Base-by-base conservation (phyloP, 2,797 vertebrate species). In the Aphelocoma californica region DNA sequence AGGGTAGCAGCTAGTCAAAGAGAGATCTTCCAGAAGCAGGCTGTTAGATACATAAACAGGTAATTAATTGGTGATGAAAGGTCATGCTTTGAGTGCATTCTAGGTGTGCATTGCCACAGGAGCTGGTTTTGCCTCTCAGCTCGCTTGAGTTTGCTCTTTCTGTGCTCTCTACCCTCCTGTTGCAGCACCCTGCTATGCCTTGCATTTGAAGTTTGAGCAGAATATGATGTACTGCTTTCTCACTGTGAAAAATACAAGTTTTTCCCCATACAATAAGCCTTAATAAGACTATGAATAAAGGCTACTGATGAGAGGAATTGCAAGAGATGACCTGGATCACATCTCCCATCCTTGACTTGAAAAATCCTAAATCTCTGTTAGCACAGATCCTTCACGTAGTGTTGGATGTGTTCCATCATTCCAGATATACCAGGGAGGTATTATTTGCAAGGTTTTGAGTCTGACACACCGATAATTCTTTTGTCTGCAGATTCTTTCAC, bases 291-390 rank as follows among this genome's bases (percentile, higher is more conserved):
- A 80, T 51, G 45, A 66, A 80, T 91, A 74, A 78, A 84, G 36
- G 66, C 51, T 93, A 7, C 75, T 73, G 65, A 54, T 51, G 65
- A 45, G 69, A 80, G 38, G 14, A 77, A 80, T 96, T 93, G 61
- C 56, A 95, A 86, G 86, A 94, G 73, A 69, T 38, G 75, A 92
- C 92, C 32, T 69, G 88, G 94, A 88, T 88, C 70, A 90, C 64
- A 97, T 81, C 87, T 97, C 96, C 97, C 78, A 26, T 98, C 97
- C 42, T 97, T 98, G 97, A 97, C 74, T 64, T 98, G 97, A 98
- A 96, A 60, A 96, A 83, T 95, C 81, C 95, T 97, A 88, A 85
- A 92, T 88, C 54, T 93, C 10, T 75, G 36, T 69, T 77, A 64
- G 47, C 67, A 75, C 73, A 88, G 65, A 62, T 64, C 38, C 32